Evolutionary conservation across 2,888 invertebrate genomes (phyloP), one percentile per base, ranked within the genome.

Genomic region (Amiota communis): DNA sequence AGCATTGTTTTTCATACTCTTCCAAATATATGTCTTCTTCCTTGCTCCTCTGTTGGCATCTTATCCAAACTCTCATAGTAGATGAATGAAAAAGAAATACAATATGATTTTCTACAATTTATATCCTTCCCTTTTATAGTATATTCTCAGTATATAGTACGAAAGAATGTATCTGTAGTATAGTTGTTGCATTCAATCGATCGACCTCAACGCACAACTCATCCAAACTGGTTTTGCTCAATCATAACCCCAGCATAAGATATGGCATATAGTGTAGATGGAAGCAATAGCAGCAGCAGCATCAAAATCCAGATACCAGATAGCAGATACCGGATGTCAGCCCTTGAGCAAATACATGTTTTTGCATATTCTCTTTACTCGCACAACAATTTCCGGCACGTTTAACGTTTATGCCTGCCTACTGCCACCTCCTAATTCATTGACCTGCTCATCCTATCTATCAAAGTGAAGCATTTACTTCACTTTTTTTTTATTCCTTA

Each of bases 331-430:
- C 77, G 79, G 74, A 77, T 79, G 75, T 70, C 68, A 75, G 76
- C 81, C 79, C 83, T 79, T 79, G 76, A 76, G 86, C 82, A 83
- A 81, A 78, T 80, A 79, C 77, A 80, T 77, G 77, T 79, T 78
- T 85, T 81, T 79, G 67, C 77, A 80, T 81, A 74, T 78, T 85
- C 75, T 12, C 20, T 59, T 20, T 11, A 9, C 17, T 59, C 59
- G 59, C 12, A 59, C 3, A 59, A 59, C 59, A 59, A 20, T 59
- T 59, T 59, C 23, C 59, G 59, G 20, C 59, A 59, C 59, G 20
- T 20, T 11, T 59, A 1, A 59, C 15, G 10, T 17, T 1, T 17
- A 20, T 59, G 17, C 23, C 59, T 15, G 10, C 20, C 11, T 59
- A 20, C 17, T 36, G 53, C 53, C 53, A 59, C 61, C 61, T 72